Evolutionary conservation across 2,888 invertebrate genomes (phyloP), one percentile per base, ranked within the genome.

Genomic region (Rhagium mordax): DNA sequence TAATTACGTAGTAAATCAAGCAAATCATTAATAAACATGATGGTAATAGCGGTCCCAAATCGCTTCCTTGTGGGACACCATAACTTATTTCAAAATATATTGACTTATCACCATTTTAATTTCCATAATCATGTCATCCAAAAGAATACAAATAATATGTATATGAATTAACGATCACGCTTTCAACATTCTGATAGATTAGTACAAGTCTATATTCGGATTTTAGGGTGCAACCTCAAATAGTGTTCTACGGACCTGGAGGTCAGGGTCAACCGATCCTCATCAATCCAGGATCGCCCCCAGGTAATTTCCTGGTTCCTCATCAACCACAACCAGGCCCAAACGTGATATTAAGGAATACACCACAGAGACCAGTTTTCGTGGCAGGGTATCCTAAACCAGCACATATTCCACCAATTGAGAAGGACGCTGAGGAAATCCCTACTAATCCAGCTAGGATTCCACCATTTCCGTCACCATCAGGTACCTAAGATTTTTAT

Each of bases 341-440:
- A 3, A 81, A 81, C 51, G 77, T 84, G 5, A 74, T 82, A 21
- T 18, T 79, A 1, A 76, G 83, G 59, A 79, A 78, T 64, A 69
- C 74, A 15, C 82, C 83, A 13, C 80, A 80, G 53, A 79, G 80
- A 27, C 83, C 85, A 5, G 77, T 84, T 3, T 83, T 84, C 62
- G 78, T 81, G 1, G 83, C 84, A 1, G 85, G 85, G n/a, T 86
- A 84, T 69, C 87, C 86, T 8, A 84, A 83, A 77, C 85, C 85
- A 16, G 84, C 86, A 0, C 84, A 84, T 71, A 82, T 85, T 24
- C 87, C 86, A 4, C 85, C 87, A 60, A 85, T 87, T 29, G 87
- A 87, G 70, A 87, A 86, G 73, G 87, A 87, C 71, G 87, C 87
- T 10, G 87, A 87, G 75, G 87, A 87, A 74, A 84, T 87, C 57